Evolutionary conservation across 2,888 invertebrate species (phyloP).

Genomic region (Drosophila quinaria): DNA sequence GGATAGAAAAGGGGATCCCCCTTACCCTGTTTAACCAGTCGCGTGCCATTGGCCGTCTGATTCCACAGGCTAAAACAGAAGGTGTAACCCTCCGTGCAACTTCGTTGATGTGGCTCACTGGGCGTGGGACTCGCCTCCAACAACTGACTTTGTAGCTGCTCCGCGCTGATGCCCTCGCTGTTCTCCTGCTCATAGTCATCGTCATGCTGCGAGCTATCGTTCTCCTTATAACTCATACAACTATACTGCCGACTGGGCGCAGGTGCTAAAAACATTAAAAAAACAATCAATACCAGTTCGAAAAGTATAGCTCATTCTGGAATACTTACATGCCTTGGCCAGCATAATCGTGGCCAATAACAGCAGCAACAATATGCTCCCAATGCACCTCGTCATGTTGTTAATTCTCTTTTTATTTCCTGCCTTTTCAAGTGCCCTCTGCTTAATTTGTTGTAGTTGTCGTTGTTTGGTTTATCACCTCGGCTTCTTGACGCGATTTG

Average conservation of each 20-base stretch:
- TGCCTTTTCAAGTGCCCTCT: slow-evolving; percentile 4
- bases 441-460: slow-evolving; percentile 25
- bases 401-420: slow-evolving; percentile 14
- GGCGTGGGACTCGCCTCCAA: slow-evolving; percentile 40
- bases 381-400: slow-evolving; percentile 50
- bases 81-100: slow-evolving; percentile 78
- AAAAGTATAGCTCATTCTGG: neutral
- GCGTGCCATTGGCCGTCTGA: slow-evolving; percentile 73
- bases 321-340: slow-evolving; percentile 54
- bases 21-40: slow-evolving; percentile 80
- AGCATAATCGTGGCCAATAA: slow-evolving; percentile 46
- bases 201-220: slow-evolving; percentile 76
- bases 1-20: no score
- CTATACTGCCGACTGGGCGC: slow-evolving; percentile 71
- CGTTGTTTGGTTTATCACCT: slow-evolving; percentile 25
- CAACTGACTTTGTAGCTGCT: slow-evolving; percentile 50
- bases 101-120: slow-evolving; percentile 55
- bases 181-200: slow-evolving; percentile 77
- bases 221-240: slow-evolving; percentile 82
- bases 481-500: slow-evolving; percentile 27
- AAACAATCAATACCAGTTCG: neutral
- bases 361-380: slow-evolving; percentile 38
- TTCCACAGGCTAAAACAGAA: slow-evolving; percentile 83
- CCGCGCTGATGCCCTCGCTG: slow-evolving; percentile 47
- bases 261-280: slow-evolving; percentile 57